Conservation (phyloP, 2,797 vertebrate genomes). For the Eulemur coronatus region DNA sequence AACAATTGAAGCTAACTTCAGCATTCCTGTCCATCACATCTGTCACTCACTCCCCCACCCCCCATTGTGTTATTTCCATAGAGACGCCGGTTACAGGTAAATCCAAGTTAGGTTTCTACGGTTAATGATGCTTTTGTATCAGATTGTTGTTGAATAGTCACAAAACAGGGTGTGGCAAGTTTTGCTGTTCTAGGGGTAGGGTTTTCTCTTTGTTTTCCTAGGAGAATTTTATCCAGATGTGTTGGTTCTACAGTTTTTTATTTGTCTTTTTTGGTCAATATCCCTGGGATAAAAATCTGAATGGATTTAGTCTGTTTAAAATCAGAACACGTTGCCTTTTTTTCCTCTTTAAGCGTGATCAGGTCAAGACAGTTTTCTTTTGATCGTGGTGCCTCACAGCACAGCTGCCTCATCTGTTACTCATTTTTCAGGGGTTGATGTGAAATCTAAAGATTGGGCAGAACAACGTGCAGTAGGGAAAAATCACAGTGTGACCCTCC, state of each 20-base stretch:
- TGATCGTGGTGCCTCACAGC: neutral
- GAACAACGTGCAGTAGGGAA: neutral
- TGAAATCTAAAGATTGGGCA: conserved; percentile 52
- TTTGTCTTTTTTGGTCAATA: conserved; percentile 60
- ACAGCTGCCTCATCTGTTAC: conserved; percentile 37
- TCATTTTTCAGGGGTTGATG: conserved; percentile 57
- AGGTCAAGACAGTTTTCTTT: conserved; percentile 45
- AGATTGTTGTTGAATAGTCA: neutral
- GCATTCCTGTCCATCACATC: neutral
- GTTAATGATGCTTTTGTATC: conserved; percentile 27
- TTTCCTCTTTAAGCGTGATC: conserved; percentile 28
- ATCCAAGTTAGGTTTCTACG: neutral
- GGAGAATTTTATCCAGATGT: conserved; percentile 53
- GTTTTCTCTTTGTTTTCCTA: conserved; percentile 54
- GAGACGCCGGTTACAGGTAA: neutral
- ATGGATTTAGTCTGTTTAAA: conserved; percentile 81
- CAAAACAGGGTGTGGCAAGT: conserved; percentile 45
- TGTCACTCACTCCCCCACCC: neutral
- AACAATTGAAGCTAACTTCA: neutral
- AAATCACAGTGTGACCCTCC: neutral
- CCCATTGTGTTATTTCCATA: neutral
- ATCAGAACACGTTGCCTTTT: conserved; percentile 64
- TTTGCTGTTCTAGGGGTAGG: neutral
- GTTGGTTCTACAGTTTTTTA: conserved; percentile 64
- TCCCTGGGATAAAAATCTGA: conserved; percentile 63